Evolutionary conservation across 1,140 invertebrate species (phyloP).

Genomic region (Leptinotarsa defecta): DNA sequence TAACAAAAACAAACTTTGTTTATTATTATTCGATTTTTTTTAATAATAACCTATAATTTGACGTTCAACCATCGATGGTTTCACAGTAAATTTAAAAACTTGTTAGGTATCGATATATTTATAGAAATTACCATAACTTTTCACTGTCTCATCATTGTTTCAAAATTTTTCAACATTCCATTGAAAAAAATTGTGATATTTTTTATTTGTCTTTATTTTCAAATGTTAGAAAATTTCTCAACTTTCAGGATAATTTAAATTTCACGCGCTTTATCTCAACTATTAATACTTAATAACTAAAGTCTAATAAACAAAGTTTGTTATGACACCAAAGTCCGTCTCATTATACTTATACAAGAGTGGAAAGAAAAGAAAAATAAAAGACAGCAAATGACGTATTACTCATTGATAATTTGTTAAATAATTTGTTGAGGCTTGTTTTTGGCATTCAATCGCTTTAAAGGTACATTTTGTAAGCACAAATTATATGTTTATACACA

Average conservation of each 20-base stretch:
- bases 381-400: constrained; percentile 27
- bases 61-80: no score
- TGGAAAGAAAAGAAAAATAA: constrained; percentile 23
- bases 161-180: constrained; percentile 12
- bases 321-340: constrained; percentile 35
- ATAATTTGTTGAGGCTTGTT: constrained; percentile 40
- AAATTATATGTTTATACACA: constrained; percentile 55
- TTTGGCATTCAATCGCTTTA: constrained; percentile 45
- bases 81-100: no score
- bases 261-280: neutral
- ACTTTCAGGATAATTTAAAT: neutral
- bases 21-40: constrained; percentile 1
- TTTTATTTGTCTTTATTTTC: neutral
- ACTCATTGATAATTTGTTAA: constrained; percentile 37
- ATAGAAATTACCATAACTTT: no score
- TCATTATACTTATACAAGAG: constrained; percentile 31
- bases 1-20: constrained; percentile 26
- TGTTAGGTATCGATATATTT: no score
- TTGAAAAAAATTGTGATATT: constrained; percentile 10
- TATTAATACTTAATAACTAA: constrained; percentile 8
- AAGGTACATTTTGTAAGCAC: constrained; percentile 53
- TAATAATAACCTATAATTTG: no score
- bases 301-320: constrained; percentile 32
- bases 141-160: no score
- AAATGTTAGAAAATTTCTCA: neutral